phyloP scores from a whole-genome alignment of 1,140 invertebrate species.

The Pteromalus puparum region DNA sequence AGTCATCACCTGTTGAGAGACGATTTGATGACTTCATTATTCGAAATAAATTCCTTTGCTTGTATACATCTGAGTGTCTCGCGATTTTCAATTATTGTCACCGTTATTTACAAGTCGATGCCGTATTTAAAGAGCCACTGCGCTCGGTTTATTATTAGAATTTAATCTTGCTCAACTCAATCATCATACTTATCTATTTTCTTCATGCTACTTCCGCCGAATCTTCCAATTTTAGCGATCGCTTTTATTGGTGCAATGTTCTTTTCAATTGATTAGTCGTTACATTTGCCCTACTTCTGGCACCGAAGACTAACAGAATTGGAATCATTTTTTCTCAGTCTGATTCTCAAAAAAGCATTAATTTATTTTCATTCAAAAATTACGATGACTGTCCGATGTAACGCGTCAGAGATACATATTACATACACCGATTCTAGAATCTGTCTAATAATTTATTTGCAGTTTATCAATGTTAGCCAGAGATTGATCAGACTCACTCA shows the following conservation, averaged over 20 bases:
- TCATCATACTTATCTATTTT: neutral
- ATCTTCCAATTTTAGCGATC: neutral
- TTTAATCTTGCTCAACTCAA: neutral
- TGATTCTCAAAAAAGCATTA: neutral
- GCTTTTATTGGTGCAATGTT: neutral
- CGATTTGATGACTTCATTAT: neutral
- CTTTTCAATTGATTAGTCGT: too few relatives aligned
- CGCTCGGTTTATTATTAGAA: neutral
- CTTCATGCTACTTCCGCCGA: neutral
- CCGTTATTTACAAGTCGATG: neutral
- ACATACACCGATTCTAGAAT: conserved; percentile 24
- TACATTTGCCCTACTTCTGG: neutral
- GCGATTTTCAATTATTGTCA: neutral
- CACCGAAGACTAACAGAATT: too few relatives aligned
- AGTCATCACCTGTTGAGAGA: neutral
- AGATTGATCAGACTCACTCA: conserved; percentile 27
- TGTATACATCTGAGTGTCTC: neutral
- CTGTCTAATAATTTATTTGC: conserved; percentile 36
- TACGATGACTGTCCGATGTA: conserved; percentile 33
- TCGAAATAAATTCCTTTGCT: neutral
- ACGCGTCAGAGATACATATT: conserved; percentile 28
- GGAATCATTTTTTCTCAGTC: neutral
- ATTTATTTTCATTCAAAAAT: conserved; percentile 11
- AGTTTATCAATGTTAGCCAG: conserved; percentile 45
- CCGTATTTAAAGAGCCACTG: neutral